Evolutionary conservation across 2,888 invertebrate species (phyloP).

Genomic region (Neria commutata): DNA sequence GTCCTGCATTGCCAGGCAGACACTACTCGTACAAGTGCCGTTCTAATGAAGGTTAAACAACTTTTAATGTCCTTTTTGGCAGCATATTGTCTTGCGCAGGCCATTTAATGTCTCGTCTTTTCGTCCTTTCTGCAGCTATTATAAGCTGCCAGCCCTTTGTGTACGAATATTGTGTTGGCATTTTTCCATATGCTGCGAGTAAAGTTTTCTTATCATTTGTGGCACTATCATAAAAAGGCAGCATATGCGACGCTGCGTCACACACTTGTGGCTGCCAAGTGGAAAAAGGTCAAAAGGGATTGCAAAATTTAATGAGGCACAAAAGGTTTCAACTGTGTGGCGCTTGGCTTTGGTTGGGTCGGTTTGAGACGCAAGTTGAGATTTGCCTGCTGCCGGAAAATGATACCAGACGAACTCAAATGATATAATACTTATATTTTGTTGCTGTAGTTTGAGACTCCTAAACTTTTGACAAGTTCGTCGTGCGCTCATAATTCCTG

Average conservation of each 20-base stretch:
- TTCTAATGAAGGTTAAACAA: slow-evolving; percentile 52
- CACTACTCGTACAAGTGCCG: neutral
- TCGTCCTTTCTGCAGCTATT: neutral
- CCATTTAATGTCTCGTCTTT: neutral
- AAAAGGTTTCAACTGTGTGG: too few species aligned
- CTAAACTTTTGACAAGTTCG: neutral
- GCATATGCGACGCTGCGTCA: neutral
- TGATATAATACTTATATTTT: neutral
- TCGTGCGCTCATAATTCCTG: neutral
- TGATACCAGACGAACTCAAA: neutral
- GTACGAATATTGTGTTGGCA: neutral
- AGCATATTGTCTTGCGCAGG: slow-evolving; percentile 9
- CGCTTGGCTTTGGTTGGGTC: too few species aligned
- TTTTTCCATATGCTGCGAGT: slow-evolving; percentile 14
- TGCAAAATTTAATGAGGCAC: slow-evolving; percentile 3
- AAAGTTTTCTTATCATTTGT: slow-evolving; percentile 49
- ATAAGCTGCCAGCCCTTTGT: too few species aligned
- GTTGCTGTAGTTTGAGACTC: neutral
- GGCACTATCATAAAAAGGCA: slow-evolving; percentile 26
- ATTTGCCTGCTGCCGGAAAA: too few species aligned
- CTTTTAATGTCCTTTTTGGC: slow-evolving; percentile 43
- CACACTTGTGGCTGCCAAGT: neutral
- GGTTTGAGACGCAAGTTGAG: too few species aligned
- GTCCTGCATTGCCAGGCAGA: too few species aligned
- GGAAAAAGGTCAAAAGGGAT: neutral